A percentile compares a stretch with the other conserved stretches of the same genome.
Conservation (phyloP, 2,113 vertebrate genomes). For the Pipa parva region DNA sequence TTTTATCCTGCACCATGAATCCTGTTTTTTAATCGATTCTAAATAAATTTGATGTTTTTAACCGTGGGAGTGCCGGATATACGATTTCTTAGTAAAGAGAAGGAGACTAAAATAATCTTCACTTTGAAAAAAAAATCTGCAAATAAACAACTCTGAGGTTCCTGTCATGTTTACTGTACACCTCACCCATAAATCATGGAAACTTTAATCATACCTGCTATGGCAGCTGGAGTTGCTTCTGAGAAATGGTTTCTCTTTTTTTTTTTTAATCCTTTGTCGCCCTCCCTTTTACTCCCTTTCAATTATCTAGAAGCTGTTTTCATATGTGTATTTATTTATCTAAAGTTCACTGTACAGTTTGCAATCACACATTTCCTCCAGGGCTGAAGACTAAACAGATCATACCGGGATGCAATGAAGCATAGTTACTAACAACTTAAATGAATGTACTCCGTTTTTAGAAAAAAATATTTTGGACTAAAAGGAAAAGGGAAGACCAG, state of each 20-base stretch:
- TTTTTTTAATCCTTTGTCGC: too few relatives aligned
- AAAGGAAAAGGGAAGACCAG: constrained; percentile 61
- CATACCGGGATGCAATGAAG: constrained; percentile 65
- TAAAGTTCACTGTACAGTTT: constrained; percentile 83
- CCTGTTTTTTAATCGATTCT: too few relatives aligned
- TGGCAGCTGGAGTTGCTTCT: constrained; percentile 61
- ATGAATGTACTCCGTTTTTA: constrained; percentile 62
- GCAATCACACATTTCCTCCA: constrained; percentile 79
- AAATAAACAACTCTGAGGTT: constrained; percentile 57
- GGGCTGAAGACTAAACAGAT: constrained; percentile 62
- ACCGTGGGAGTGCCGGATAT: too few relatives aligned
- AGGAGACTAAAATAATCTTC: constrained; percentile 59
- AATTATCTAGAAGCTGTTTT: constrained; percentile 93
- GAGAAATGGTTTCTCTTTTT: constrained; percentile 75
- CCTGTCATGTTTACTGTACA: constrained; percentile 69
- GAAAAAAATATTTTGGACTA: constrained; percentile 61
- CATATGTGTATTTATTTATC: constrained; percentile 88
- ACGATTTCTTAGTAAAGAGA: constrained; percentile 47
- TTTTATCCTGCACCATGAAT: too few relatives aligned
- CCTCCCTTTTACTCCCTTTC: constrained; percentile 73
- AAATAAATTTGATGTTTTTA: too few relatives aligned
- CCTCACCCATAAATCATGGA: constrained; percentile 88
- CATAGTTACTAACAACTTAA: constrained; percentile 74
- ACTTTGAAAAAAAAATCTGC: constrained; percentile 23
- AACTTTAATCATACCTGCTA: constrained; percentile 96